Percentiles rank a stretch among this genome's conserved stretches.
These are phyloP conservation scores for Bruchidius siliquastri DNA, from an alignment of 2,888 invertebrate species.

Conservation along the genomic window DNA sequence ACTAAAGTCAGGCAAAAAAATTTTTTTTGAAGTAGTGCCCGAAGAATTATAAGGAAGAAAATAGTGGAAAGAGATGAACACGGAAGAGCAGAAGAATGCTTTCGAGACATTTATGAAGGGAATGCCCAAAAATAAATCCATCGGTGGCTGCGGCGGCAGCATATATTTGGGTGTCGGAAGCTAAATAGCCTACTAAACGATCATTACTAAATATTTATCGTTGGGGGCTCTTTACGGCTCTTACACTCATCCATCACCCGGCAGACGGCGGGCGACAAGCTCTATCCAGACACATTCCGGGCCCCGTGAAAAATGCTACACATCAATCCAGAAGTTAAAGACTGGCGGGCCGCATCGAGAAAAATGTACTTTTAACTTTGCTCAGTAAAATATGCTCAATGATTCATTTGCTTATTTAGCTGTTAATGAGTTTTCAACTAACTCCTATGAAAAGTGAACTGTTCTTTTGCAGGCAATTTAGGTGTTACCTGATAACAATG, in stretches of 20 bases:
- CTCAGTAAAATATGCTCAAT: neutral
- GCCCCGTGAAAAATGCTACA: slow-evolving; percentile 25
- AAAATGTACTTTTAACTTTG: neutral
- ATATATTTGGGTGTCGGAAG: slow-evolving; percentile 38
- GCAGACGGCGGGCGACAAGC: slow-evolving; percentile 21
- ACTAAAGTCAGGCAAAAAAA: too few relatives aligned
- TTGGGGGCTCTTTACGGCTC: slow-evolving; percentile 40
- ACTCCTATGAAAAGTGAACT: too few relatives aligned
- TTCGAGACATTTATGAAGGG: neutral
- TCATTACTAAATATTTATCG: slow-evolving; percentile 48
- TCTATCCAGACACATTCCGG: neutral
- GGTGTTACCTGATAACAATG: too few relatives aligned
- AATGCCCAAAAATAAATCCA: neutral
- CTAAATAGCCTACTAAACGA: slow-evolving; percentile 47
- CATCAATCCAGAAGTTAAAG: neutral
- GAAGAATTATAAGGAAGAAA: neutral
- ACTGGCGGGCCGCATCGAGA: neutral
- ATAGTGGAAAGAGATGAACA: neutral
- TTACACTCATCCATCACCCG: slow-evolving; percentile 45
- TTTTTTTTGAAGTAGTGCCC: too few relatives aligned
- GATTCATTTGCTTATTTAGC: neutral
- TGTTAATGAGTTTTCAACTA: neutral
- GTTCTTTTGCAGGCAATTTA: too few relatives aligned
- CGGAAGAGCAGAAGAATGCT: neutral
- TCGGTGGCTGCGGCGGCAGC: neutral